A percentile compares a stretch with the other conserved stretches of the same genome.
These are phyloP conservation scores for Sarcophaga carnaria DNA, from an alignment of 2,888 invertebrate genomes.

Conservation along the genomic window DNA sequence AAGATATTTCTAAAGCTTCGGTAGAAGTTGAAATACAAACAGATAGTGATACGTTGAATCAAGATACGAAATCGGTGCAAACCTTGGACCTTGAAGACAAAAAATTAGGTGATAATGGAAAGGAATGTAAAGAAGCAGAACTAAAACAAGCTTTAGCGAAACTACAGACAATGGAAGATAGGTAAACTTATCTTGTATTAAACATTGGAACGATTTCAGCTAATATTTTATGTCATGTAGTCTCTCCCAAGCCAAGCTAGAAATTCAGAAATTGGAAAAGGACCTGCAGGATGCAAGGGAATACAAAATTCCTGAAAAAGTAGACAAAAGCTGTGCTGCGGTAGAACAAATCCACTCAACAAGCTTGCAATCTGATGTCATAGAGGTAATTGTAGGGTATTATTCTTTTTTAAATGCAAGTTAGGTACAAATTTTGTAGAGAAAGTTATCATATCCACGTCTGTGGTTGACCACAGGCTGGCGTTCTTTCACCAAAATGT, in stretches of 20 bases:
- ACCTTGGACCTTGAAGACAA: slow-evolving; percentile 52
- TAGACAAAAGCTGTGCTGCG: slow-evolving; percentile 16
- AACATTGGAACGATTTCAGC: neutral
- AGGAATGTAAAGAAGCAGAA: slow-evolving; percentile 70
- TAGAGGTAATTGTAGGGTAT: slow-evolving; percentile 73
- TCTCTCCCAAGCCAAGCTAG: slow-evolving; percentile 74
- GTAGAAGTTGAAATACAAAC: slow-evolving; percentile 69
- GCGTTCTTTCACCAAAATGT: no score
- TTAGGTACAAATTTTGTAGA: neutral
- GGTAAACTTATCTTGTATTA: slow-evolving; percentile 19
- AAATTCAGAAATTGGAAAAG: slow-evolving; percentile 75
- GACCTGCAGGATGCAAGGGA: slow-evolving; percentile 39
- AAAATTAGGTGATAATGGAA: slow-evolving; percentile 52
- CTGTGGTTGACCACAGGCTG: no score
- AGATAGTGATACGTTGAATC: slow-evolving; percentile 3
- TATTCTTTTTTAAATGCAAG: neutral
- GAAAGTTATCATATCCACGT: no score
- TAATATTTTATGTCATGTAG: slow-evolving; percentile 66
- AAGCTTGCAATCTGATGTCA: slow-evolving; percentile 74
- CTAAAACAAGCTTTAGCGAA: slow-evolving; percentile 46
- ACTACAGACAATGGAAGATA: slow-evolving; percentile 41
- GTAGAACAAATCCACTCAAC: slow-evolving; percentile 40
- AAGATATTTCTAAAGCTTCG: slow-evolving; percentile 26
- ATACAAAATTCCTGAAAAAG: neutral
- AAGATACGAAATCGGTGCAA: slow-evolving; percentile 61